Conservation (phyloP, 2,888 invertebrate species). For the Aphelenchoides bicaudatus region DNA sequence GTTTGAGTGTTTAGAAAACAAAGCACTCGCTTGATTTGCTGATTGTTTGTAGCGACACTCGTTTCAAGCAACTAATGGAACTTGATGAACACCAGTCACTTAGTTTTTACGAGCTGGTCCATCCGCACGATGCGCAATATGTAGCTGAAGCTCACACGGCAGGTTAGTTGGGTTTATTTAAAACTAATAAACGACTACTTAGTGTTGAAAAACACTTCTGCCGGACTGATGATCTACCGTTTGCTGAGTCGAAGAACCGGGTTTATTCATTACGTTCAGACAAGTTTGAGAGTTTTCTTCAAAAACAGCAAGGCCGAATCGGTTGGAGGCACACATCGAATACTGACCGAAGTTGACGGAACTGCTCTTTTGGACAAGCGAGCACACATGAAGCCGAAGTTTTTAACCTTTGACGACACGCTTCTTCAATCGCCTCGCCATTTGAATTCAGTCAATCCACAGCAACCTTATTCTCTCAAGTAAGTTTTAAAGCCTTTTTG, state of each 20-base stretch:
- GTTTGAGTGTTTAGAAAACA: no score
- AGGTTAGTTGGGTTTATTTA: slow-evolving; percentile 71
- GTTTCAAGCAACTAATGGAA: slow-evolving; percentile 53
- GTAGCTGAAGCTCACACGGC: slow-evolving; percentile 98
- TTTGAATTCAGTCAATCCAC: slow-evolving; percentile 11
- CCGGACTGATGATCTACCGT: slow-evolving; percentile 96
- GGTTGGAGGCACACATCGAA: slow-evolving; percentile 95
- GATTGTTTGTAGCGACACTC: slow-evolving; percentile 51
- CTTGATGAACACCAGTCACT: slow-evolving; percentile 33
- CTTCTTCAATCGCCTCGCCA: slow-evolving; percentile 56
- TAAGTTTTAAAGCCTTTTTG: no score
- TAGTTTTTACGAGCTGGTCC: slow-evolving; percentile 80
- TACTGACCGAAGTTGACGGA: slow-evolving; percentile 97
- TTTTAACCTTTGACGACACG: slow-evolving; percentile 59
- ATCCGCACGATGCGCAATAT: slow-evolving; percentile 93
- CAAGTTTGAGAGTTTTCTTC: slow-evolving; percentile 90
- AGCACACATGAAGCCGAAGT: slow-evolving; percentile 66
- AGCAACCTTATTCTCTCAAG: slow-evolving; percentile 1
- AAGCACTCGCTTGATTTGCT: slow-evolving; percentile 92
- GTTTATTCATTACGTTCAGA: slow-evolving; percentile 97
- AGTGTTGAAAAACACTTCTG: slow-evolving; percentile 98
- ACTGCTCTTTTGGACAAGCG: slow-evolving; percentile 91
- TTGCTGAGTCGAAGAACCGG: slow-evolving; percentile 83
- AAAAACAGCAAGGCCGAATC: slow-evolving; percentile 99
- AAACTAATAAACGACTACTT: slow-evolving; percentile 39